Percentiles rank a stretch among this genome's conserved stretches.
Conservation (phyloP, 1,140 invertebrate genomes). For the Mylabris phalerata region DNA sequence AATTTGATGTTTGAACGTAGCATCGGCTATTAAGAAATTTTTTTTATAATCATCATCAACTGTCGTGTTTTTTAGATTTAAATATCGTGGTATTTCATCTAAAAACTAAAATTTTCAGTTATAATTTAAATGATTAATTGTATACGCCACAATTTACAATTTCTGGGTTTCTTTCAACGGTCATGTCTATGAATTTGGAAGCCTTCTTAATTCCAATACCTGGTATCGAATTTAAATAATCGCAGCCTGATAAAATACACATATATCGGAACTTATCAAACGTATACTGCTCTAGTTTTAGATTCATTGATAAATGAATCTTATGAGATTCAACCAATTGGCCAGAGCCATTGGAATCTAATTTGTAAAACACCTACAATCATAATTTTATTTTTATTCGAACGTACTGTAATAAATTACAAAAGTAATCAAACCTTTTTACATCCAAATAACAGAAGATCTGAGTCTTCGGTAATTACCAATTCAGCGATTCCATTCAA, state of each 20-base stretch:
- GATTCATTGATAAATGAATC: conserved; percentile 68
- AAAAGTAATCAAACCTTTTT: conserved; percentile 51
- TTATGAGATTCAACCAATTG: conserved; percentile 71
- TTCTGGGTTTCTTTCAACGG: conserved; percentile 50
- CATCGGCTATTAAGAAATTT: conserved; percentile 75
- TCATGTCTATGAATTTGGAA: conserved; percentile 79
- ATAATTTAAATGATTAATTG: conserved; percentile 5
- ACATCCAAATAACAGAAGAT: conserved; percentile 94
- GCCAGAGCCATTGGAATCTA: conserved; percentile 79
- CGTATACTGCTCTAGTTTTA: conserved; percentile 60
- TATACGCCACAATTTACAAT: conserved; percentile 22
- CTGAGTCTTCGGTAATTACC: conserved; percentile 97
- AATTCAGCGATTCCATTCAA: conserved; percentile 77
- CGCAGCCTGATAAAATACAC: conserved; percentile 97
- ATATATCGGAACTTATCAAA: conserved; percentile 89
- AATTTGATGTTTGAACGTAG: conserved; percentile 89
- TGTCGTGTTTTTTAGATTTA: conserved; percentile 59
- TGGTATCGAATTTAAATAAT: conserved; percentile 88
- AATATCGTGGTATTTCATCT: conserved; percentile 60
- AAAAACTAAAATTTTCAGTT: conserved; percentile 34
- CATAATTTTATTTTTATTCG: no score
- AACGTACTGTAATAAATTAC: no score
- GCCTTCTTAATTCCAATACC: conserved; percentile 92
- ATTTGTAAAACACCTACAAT: conserved; percentile 80
- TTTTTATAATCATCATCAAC: conserved; percentile 81